These are phyloP conservation scores for Stigmatopora argus DNA, from an alignment of 2,113 vertebrate genomes.

Conservation along the genomic window DNA sequence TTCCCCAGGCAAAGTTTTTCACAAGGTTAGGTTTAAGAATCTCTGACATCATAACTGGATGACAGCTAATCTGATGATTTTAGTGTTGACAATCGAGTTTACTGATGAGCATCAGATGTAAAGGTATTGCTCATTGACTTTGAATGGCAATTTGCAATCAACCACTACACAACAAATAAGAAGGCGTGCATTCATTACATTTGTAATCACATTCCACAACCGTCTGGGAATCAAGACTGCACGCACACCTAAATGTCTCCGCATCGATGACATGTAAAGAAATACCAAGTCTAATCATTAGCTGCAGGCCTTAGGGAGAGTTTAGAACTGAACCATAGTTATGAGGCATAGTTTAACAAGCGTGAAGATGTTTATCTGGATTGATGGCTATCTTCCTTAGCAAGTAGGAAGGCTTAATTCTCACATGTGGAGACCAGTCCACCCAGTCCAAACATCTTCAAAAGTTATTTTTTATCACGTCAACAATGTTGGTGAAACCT, in stretches of 20 bases:
- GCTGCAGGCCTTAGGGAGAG: background rate
- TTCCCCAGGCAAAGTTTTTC: slow-evolving; percentile 35
- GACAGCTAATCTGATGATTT: slow-evolving; percentile 14
- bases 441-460: slow-evolving; percentile 11
- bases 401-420: slow-evolving; percentile 24
- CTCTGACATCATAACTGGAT: slow-evolving; percentile 18
- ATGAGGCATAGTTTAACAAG: background rate
- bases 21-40: slow-evolving; percentile 19
- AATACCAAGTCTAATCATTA: background rate
- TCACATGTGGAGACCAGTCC: background rate
- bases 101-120: slow-evolving; percentile 7
- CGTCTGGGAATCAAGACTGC: background rate
- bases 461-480: slow-evolving; percentile 17
- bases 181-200: background rate
- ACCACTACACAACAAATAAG: background rate
- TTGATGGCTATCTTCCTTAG: slow-evolving; percentile 13
- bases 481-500: slow-evolving; percentile 21
- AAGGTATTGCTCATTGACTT: background rate
- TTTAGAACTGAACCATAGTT: background rate
- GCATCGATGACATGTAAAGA: background rate
- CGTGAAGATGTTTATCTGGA: slow-evolving; percentile 26
- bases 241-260: background rate
- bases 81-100: slow-evolving; percentile 22
- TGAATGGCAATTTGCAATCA: background rate
- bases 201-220: background rate